Percentiles rank a stretch among this genome's conserved stretches.
Evolutionary conservation across 2,797 vertebrate species (phyloP).

Genomic region (Cossypha polioptera): DNA sequence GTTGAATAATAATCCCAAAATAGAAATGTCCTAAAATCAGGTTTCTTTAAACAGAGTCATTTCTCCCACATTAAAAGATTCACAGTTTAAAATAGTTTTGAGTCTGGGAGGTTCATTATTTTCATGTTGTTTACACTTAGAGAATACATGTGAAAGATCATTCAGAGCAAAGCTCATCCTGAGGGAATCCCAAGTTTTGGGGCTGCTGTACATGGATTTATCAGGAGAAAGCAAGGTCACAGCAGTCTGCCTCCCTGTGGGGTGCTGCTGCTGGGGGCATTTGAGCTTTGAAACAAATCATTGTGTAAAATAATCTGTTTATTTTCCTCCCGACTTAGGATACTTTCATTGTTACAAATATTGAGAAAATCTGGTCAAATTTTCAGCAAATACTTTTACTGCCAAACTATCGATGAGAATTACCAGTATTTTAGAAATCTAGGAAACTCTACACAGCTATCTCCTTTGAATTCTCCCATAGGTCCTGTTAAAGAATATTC

Average conservation of each 20-base stretch:
- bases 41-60: neutral
- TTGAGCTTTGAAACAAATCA: neutral
- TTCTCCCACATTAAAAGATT: neutral
- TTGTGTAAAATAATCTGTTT: neutral
- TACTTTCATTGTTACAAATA: neutral
- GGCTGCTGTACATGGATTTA: accelerated
- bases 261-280: neutral
- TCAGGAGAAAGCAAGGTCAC: neutral
- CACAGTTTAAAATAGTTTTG: neutral
- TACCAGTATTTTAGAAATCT: neutral
- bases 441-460: neutral
- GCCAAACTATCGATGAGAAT: neutral
- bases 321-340: neutral
- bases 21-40: neutral
- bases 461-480: neutral
- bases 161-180: neutral
- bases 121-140: neutral
- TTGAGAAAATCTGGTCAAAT: neutral
- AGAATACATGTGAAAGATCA: neutral
- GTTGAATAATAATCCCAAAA: neutral
- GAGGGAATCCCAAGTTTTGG: neutral
- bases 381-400: neutral
- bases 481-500: neutral
- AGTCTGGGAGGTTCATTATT: neutral
- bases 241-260: accelerated